phyloP scores from a whole-genome alignment of 2,888 invertebrate species.

The Philereme transversata region DNA sequence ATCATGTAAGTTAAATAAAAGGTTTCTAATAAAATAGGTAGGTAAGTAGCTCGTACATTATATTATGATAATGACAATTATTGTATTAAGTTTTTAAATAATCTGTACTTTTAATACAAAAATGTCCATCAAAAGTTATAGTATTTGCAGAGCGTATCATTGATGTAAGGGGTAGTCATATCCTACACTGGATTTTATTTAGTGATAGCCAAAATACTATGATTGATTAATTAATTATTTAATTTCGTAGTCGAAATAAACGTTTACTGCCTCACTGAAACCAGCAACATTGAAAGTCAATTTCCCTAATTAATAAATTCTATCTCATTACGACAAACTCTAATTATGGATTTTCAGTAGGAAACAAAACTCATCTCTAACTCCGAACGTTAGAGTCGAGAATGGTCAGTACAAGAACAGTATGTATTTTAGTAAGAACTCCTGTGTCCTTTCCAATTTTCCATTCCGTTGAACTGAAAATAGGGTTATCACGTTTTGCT shows the following conservation, averaged over 20 bases:
- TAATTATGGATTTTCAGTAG: constrained; percentile 14
- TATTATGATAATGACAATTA: too few relatives aligned
- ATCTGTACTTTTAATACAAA: too few relatives aligned
- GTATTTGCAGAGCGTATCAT: too few relatives aligned
- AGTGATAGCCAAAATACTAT: too few relatives aligned
- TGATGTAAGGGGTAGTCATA: too few relatives aligned
- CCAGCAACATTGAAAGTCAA: constrained; percentile 16
- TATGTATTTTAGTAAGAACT: constrained; percentile 34
- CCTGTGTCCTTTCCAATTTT: constrained; percentile 49
- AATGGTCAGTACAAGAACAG: constrained; percentile 1
- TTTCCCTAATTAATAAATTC: constrained; percentile 23
- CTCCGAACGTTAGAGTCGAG: not conserved
- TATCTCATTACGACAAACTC: constrained; percentile 13
- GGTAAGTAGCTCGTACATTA: too few relatives aligned
- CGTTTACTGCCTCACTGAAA: not conserved
- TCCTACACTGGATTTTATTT: too few relatives aligned
- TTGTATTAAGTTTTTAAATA: too few relatives aligned
- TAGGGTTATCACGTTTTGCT: constrained; percentile 37
- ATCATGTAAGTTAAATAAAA: too few relatives aligned
- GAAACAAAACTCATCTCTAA: constrained; percentile 4
- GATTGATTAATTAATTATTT: not conserved
- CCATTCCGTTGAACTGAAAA: constrained; percentile 43
- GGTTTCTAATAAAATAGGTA: too few relatives aligned
- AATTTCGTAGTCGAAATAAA: not conserved
- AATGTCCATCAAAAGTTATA: too few relatives aligned